These are phyloP conservation scores for Mellilla xanthometata DNA, from an alignment of 2,888 invertebrate genomes.

Conservation along the genomic window DNA sequence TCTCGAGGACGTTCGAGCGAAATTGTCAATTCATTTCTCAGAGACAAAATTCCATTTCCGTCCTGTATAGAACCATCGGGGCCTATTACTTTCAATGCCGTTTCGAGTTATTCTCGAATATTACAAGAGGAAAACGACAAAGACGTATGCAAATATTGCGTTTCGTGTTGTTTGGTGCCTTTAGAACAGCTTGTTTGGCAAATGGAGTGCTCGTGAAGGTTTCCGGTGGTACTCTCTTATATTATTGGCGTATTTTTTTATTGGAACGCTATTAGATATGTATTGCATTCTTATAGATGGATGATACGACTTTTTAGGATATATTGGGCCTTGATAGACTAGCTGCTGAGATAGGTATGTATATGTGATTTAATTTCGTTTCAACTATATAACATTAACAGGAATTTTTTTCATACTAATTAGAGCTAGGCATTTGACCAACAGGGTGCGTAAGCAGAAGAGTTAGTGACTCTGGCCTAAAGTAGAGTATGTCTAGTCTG, in stretches of 20 bases:
- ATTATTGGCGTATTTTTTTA: conserved; percentile 6
- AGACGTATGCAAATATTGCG: conserved; percentile 31
- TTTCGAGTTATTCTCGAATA: conserved; percentile 36
- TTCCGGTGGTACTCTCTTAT: conserved; percentile 8
- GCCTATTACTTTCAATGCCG: conserved; percentile 39
- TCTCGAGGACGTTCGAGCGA: conserved; percentile 26
- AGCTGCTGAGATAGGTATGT: too few species aligned
- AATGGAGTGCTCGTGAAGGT: conserved; percentile 10
- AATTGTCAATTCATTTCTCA: conserved; percentile 35
- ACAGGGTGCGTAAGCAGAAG: too few species aligned
- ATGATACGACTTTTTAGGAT: too few species aligned
- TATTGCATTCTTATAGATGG: too few species aligned
- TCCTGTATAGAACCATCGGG: conserved; percentile 36
- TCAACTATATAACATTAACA: too few species aligned
- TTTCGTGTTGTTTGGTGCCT: conserved; percentile 28
- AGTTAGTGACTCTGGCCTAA: too few species aligned
- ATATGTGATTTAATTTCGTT: too few species aligned
- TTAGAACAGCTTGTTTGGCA: conserved; percentile 13
- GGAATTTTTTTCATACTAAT: too few species aligned
- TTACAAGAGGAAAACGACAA: conserved; percentile 23
- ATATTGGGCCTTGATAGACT: too few species aligned
- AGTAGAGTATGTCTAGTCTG: too few species aligned
- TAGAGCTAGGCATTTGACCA: too few species aligned
- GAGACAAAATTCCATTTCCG: conserved; percentile 42
- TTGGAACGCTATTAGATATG: not conserved